Evolutionary conservation across 53 echinoderm and acorn worm species (phyloP), one percentile per base, ranked within the genome.

Genomic region (Stichopus horrens): DNA sequence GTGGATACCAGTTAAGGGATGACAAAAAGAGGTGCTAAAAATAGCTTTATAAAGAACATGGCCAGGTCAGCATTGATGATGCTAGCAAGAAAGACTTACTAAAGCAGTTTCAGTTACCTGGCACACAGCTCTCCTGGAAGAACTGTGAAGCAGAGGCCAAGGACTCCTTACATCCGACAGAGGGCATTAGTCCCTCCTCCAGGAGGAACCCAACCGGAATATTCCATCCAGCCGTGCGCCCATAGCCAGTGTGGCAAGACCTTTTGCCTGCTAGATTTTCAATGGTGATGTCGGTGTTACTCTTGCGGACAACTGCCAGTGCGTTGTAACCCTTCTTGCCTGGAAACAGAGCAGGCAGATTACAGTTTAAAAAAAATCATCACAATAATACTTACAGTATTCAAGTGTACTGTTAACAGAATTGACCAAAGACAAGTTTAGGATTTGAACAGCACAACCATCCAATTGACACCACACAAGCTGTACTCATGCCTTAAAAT

Each of bases 181-280:
- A 82, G 4, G 74, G 80, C 60, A 96, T 95, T 4, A 52, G 58
- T 4, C 87, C 91, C 11, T 81, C 77, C 51, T 93, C 91, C 68
- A 96, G 55, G 4, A 96, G 88, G 79, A 76, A 95, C 0, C 92
- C 96, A 5, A 96, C 78, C 5, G 96, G 96, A 10, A 97, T 93
- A 77, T 95, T 95, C 97, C 97, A 97, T 14, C 97, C 97, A 2
- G 97, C 97, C 2, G 97, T 93, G 76, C 93, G 88, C 53, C 81
- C 90, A 22, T 95, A 87, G 3, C 97, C 97, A 0, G 95, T 95
- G 58, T 97, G 97, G 23, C 97, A 97, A 4, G 92, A 91, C 9
- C 77, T 92, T 86, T 90, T 97, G 2, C 93, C 95, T 6, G 22
- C 21, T 18, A 97, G 93, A 79, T 81, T 91, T 1, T 75, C 73